Conservation (phyloP, 2,888 invertebrate genomes). For the Willowsia nigromaculata region DNA sequence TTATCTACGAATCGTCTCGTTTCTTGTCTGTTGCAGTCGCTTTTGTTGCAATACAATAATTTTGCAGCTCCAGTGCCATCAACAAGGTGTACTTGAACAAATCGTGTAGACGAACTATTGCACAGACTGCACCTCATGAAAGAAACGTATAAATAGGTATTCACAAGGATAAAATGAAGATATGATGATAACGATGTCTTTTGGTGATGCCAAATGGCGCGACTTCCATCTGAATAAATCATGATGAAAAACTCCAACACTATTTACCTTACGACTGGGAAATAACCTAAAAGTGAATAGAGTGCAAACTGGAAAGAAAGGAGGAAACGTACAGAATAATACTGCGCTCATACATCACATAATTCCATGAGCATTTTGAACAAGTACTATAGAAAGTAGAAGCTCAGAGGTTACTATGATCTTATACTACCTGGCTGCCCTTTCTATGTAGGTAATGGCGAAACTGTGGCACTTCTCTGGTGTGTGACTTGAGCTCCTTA, state of each 20-base stretch:
- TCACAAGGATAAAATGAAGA: neutral
- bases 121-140: neutral
- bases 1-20: too few relatives aligned
- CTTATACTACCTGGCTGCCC: too few relatives aligned
- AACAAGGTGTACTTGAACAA: neutral
- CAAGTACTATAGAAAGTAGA: too few relatives aligned
- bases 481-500: neutral
- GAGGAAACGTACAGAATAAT: neutral
- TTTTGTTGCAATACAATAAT: neutral
- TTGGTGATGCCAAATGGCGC: constrained; percentile 49
- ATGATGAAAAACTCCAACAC: constrained; percentile 52
- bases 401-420: too few relatives aligned
- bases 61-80: constrained; percentile 15
- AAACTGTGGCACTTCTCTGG: neutral
- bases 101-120: neutral
- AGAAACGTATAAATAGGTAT: neutral
- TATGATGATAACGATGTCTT: neutral
- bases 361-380: too few relatives aligned
- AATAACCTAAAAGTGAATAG: constrained; percentile 49
- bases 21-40: neutral
- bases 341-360: neutral
- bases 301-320: constrained; percentile 22
- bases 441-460: too few relatives aligned
- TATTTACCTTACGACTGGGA: constrained; percentile 63
- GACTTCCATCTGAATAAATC: constrained; percentile 62